These are phyloP conservation scores for Quadroppia sp. DNA, from an alignment of 2,888 invertebrate species.

Conservation along the genomic window DNA sequence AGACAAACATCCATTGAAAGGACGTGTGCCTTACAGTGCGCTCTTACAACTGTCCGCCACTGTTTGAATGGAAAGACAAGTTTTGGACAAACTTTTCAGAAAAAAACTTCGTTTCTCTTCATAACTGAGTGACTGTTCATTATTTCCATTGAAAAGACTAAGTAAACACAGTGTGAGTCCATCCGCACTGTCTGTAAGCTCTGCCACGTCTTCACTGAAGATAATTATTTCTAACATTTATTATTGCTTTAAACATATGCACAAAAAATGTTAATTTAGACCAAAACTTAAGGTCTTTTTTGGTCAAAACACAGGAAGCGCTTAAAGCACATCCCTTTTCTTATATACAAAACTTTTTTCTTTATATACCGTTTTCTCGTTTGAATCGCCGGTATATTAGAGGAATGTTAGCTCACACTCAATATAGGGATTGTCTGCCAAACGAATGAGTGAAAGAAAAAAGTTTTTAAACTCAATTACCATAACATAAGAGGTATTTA, in stretches of 20 bases:
- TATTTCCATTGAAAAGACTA: neutral
- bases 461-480: too few relatives aligned
- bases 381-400: conserved; percentile 6
- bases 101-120: neutral
- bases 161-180: conserved; percentile 36
- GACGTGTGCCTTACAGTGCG: conserved; percentile 30
- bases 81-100: neutral
- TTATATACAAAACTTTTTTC: conserved; percentile 18
- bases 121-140: neutral
- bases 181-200: conserved; percentile 26
- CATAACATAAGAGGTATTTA: neutral
- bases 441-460: neutral
- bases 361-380: conserved; percentile 7
- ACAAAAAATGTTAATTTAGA: conserved; percentile 27
- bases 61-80: neutral
- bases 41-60: neutral
- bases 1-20: conserved; percentile 19
- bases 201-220: neutral
- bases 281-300: neutral
- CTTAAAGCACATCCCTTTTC: neutral
- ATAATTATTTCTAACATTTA: conserved; percentile 27
- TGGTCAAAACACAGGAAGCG: conserved; percentile 32
- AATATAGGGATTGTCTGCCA: conserved; percentile 24
- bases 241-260: conserved; percentile 25
- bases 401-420: neutral